Conservation (phyloP, 2,113 vertebrate species). For the Cavia porcellus region DNA sequence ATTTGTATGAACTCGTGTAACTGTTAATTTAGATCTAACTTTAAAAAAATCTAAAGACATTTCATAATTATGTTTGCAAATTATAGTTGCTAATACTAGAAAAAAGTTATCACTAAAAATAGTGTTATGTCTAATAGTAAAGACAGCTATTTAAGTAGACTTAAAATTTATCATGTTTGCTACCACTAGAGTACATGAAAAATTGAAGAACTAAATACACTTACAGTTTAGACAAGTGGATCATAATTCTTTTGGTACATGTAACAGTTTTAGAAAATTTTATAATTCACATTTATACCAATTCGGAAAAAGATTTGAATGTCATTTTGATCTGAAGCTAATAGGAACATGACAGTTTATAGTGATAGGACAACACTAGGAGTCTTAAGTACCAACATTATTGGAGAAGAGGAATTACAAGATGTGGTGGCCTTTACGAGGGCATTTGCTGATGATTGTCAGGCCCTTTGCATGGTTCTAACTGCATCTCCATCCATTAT, state of each 20-base stretch:
- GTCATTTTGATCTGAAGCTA: background rate
- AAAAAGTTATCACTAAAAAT: background rate
- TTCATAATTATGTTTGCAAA: conserved; percentile 24
- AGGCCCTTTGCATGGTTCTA: background rate
- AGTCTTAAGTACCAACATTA: background rate
- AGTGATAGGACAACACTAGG: background rate
- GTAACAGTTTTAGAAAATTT: conserved; percentile 7
- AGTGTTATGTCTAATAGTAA: background rate
- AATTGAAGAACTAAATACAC: background rate
- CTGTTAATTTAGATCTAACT: background rate
- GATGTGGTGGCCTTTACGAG: too few relatives aligned
- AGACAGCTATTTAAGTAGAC: background rate
- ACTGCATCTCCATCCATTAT: background rate
- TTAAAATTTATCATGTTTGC: background rate
- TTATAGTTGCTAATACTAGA: background rate
- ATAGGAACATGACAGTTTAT: background rate
- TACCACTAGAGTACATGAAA: background rate
- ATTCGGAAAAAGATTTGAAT: background rate
- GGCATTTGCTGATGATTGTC: background rate
- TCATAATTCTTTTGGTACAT: background rate
- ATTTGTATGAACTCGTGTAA: conserved; percentile 24
- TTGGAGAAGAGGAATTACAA: background rate
- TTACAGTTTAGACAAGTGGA: background rate
- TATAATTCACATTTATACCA: background rate
- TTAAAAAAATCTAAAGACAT: background rate